Percentiles rank a stretch among this genome's conserved stretches.
Conservation (phyloP, 2,888 invertebrate genomes). For the Machimus rusticus region DNA sequence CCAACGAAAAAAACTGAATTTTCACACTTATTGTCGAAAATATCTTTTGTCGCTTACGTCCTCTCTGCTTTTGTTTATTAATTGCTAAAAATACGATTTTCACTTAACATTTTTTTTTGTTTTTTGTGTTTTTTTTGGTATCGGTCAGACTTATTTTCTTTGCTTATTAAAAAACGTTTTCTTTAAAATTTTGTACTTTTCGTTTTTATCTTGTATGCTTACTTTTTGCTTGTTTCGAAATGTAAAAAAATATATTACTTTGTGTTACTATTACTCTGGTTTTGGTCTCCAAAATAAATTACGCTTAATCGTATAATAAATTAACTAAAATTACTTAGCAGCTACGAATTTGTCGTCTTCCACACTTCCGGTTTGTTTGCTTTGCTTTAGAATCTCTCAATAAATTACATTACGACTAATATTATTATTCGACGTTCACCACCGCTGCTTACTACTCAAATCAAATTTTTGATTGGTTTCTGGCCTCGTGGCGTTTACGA, state of each 20-base stretch:
- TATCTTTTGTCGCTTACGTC: conserved; percentile 18
- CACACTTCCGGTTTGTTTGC: conserved; percentile 45
- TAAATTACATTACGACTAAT: conserved; percentile 37
- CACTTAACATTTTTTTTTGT: neutral
- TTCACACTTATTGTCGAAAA: conserved; percentile 19
- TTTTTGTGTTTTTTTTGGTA: conserved; percentile 42
- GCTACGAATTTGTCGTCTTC: conserved; percentile 22
- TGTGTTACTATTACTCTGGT: conserved; percentile 23
- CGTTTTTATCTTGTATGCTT: conserved; percentile 48
- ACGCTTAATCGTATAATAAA: conserved; percentile 23
- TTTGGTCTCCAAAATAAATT: conserved; percentile 40
- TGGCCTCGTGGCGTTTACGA: conserved; percentile 37
- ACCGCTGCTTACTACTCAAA: neutral
- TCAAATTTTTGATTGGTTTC: neutral
- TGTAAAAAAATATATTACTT: conserved; percentile 39
- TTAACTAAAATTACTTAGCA: conserved; percentile 17
- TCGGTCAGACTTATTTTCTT: conserved; percentile 44
- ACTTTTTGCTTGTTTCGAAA: conserved; percentile 40
- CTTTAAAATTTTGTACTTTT: conserved; percentile 49
- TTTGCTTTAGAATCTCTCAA: conserved; percentile 47
- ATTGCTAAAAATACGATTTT: conserved; percentile 3
- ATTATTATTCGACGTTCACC: conserved; percentile 7
- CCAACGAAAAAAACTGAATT: neutral
- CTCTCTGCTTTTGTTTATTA: neutral
- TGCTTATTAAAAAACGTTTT: conserved; percentile 43